Evolutionary conservation across 2,888 invertebrate genomes (phyloP), one percentile per base, ranked within the genome.

Genomic region (Polydrusus cervinus): DNA sequence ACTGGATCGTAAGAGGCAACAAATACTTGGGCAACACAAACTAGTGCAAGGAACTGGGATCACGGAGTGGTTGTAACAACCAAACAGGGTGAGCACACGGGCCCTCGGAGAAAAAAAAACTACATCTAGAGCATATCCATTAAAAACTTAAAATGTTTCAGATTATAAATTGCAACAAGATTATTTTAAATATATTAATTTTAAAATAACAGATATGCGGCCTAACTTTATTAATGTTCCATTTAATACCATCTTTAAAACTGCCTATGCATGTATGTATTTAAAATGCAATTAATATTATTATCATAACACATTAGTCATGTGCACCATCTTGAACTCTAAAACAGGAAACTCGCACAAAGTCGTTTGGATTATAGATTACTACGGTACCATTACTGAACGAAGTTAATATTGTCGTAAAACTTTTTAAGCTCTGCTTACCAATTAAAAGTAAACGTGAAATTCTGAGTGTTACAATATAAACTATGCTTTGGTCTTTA

Each of bases 281-380:
- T 53, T 25, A 53, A 0, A 53, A 13, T 53, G 30, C 25, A 57
- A 16, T 10, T 60, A 60, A 8, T 38, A 38, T 60, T 60, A 60
- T 38, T 30, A 38, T 38, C 38, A 7, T 38, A 38, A 60, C 18
- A 13, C 30, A 53, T 53, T n/a, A n/a, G 53, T n/a, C 53, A 13
- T 13, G 16, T 34, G 34, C 34, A 34, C 53, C 10, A 30, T 53
- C 30, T 53, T 18, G 3, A 16, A 14, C 8, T 60, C 11, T 60
- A 18, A 53, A 60, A 16, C 38, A 60, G 57, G 40, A 60, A 60
- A 60, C 57, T 9, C 30, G 38, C 10, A 57, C 16, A 38, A 55
- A 11, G 57, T 34, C 34, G 16, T 60, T 60, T 38, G 57, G 38
- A 38, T 60, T 16, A 18, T 60, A 60, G 16, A 60, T 60, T 60